Evolutionary conservation across 2,797 vertebrate species (phyloP).

Genomic region (Iguana delicatissima): DNA sequence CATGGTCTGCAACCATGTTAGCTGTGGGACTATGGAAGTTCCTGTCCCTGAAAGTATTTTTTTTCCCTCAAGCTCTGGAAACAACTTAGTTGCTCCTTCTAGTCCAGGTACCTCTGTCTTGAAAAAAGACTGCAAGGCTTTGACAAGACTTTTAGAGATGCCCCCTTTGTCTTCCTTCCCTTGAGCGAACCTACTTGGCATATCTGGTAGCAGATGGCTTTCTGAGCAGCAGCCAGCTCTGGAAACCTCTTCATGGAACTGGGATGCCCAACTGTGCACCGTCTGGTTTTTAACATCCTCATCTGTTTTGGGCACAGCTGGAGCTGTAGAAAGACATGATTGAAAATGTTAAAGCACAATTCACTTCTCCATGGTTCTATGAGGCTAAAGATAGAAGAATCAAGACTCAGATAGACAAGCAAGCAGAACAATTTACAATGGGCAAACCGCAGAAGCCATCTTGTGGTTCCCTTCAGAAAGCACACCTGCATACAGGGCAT

Average conservation of each 20-base stretch:
- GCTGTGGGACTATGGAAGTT: no score
- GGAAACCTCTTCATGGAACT: neutral
- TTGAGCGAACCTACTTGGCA: neutral
- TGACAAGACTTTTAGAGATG: neutral
- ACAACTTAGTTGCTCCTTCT: no score
- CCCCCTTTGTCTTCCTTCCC: neutral
- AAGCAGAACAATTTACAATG: neutral
- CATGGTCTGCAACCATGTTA: no score
- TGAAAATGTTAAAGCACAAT: slow-evolving; percentile 7
- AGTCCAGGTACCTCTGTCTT: neutral
- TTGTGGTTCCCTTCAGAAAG: neutral
- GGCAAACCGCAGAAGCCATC: neutral
- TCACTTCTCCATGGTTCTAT: neutral
- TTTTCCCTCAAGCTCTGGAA: no score
- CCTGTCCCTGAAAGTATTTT: no score
- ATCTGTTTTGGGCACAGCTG: slow-evolving; percentile 37
- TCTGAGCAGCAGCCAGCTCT: neutral
- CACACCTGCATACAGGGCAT: neutral
- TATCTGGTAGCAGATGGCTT: neutral
- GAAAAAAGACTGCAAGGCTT: neutral
- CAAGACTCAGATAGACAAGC: neutral
- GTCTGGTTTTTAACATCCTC: slow-evolving; percentile 23
- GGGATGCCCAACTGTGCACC: slow-evolving; percentile 28
- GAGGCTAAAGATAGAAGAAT: neutral
- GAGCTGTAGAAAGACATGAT: neutral